Base-by-base conservation (phyloP, 2,113 vertebrate species). In the Onychostruthus taczanowskii region DNA sequence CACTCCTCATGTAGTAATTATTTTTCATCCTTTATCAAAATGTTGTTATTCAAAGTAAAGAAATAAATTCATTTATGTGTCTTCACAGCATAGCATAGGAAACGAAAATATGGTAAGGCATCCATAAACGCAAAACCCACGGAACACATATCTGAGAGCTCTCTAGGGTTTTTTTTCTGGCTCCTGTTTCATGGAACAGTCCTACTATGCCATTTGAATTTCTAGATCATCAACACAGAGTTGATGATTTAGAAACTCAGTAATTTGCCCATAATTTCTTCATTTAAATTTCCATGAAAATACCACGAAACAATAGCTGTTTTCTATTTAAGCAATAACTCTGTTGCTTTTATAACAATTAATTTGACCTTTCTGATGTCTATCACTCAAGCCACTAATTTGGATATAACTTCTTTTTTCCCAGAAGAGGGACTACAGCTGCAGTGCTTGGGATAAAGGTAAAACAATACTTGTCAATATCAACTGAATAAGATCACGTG, bases 91-190 rank as follows among this genome's bases (percentile, higher is more conserved):
- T 28, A 31, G 35, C 22, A 69, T 23, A 14, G 30, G 28, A 94
- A 53, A 13, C 41, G 11, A 44, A 77, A 28, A 73, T 17, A 84
- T 4, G 2, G 27, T 37, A 77, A 64, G 27, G n/a, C 3, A 27
- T 41, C 12, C 39, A 41, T 41, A 87, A 89, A 76, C 50, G 8
- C 23, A 80, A 81, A 84, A 72, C 10, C 63, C 35, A 69, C 27
- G 11, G 24, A 56, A 77, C 9, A 22, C 13, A 1, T 10, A 66
- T 15, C n/a, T 58, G 21, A 75, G 41, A 69, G 11, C 23, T 69
- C 37, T 30, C 35, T 6, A 3, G 9, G 0, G 0, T 0, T 5
- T 53, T 22, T 43, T 62, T 83, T 31, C 39, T 64, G 13, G 21
- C 15, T 59, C 46, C 13, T 0, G 2, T 56, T 87, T 77, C 37